These are phyloP conservation scores for Halichoerus grypus DNA, from an alignment of 2,113 vertebrate species.

Conservation along the genomic window DNA sequence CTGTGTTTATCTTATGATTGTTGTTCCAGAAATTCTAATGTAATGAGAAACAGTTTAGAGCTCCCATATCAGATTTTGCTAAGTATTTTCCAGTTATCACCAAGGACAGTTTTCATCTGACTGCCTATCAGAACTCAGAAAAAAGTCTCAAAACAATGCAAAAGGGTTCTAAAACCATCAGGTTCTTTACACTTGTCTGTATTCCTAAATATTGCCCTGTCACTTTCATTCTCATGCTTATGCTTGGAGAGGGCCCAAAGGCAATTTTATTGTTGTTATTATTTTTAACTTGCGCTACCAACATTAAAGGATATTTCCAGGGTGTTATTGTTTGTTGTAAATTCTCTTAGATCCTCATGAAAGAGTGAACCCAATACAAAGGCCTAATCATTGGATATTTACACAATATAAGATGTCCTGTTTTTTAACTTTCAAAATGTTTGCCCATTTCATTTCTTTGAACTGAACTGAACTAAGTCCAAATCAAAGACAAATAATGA, in stretches of 20 bases:
- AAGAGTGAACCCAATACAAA: not conserved
- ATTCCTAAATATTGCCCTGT: not conserved
- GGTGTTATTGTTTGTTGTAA: not conserved
- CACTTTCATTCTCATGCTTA: not conserved
- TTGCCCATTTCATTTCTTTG: constrained; percentile 66
- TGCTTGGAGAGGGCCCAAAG: not conserved
- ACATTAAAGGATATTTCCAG: not conserved
- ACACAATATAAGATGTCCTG: not conserved
- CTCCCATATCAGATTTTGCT: constrained; percentile 18
- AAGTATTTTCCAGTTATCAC: constrained; percentile 53
- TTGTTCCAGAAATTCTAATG: not conserved
- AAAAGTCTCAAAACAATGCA: not conserved
- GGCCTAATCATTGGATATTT: not conserved
- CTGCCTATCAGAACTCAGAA: not conserved
- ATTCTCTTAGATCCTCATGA: not conserved
- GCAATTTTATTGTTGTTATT: not conserved
- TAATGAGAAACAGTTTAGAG: not conserved
- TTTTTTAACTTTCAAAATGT: not conserved
- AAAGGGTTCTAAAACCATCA: not conserved
- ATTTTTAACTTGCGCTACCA: not conserved
- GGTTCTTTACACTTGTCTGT: not conserved
- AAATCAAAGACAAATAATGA: constrained; percentile 91
- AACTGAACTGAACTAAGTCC: constrained; percentile 86
- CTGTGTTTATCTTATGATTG: not conserved
- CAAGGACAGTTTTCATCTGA: constrained; percentile 54